Conservation (phyloP, 30 jellyfish, hydroid and myxozoan genomes). For the Aurelia coerulea region DNA sequence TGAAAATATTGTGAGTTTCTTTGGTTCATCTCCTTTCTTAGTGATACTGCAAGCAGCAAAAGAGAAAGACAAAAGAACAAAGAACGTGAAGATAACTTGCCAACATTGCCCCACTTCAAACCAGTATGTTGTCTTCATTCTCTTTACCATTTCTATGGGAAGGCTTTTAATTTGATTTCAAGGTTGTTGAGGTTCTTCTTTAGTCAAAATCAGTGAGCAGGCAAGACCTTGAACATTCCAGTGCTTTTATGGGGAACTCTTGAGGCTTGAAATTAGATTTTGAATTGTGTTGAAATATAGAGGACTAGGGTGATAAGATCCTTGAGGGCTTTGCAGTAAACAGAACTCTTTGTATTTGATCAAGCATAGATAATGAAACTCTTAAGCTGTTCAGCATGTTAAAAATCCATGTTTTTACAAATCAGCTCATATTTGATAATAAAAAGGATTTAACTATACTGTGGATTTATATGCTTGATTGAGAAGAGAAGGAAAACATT, state of each 20-base stretch:
- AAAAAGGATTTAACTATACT: no score
- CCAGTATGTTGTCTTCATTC: slow-evolving; percentile 83
- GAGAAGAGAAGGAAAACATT: no score
- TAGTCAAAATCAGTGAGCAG: slow-evolving; percentile 13
- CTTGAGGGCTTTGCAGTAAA: slow-evolving; percentile 34
- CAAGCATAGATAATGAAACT: background rate
- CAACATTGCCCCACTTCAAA: slow-evolving; percentile 79
- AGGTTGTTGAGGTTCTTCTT: slow-evolving; percentile 41
- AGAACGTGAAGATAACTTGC: slow-evolving; percentile 75
- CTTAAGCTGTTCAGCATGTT: no score
- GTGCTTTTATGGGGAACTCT: slow-evolving; percentile 29
- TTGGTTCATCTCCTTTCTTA: slow-evolving; percentile 4
- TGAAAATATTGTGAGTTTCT: background rate
- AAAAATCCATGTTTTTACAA: no score
- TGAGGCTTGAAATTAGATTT: slow-evolving; percentile 70
- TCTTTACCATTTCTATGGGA: slow-evolving; percentile 35
- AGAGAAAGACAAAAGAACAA: slow-evolving; percentile 50
- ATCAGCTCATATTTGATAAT: no score
- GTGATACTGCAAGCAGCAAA: slow-evolving; percentile 31
- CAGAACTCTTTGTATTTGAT: background rate
- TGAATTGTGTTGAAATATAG: slow-evolving; percentile 28
- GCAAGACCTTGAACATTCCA: slow-evolving; percentile 53
- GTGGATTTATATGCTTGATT: no score
- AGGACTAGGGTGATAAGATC: slow-evolving; percentile 1
- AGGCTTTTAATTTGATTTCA: slow-evolving; percentile 66